A percentile compares a stretch with the other conserved stretches of the same genome.
phyloP scores from a whole-genome alignment of 1,140 invertebrate genomes.

The Formica selysi region DNA sequence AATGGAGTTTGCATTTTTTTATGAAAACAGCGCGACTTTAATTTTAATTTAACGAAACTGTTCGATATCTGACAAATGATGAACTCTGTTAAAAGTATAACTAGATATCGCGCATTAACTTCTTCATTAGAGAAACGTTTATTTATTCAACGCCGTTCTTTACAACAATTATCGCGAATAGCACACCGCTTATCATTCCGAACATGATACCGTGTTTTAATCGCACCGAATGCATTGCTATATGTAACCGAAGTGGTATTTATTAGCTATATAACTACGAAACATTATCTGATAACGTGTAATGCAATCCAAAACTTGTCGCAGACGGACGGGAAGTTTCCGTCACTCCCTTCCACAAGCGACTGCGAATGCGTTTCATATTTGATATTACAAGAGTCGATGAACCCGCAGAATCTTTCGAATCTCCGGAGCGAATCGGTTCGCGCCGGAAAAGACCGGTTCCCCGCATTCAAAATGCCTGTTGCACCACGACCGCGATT shows the following conservation, averaged over 20 bases:
- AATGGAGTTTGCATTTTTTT: neutral
- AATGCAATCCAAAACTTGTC: constrained; percentile 2
- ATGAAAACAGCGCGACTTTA: neutral
- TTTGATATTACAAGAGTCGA: constrained; percentile 15
- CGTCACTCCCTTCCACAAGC: neutral
- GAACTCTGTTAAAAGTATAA: constrained; percentile 3
- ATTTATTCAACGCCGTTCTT: neutral
- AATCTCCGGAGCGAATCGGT: neutral
- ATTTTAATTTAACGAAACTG: neutral
- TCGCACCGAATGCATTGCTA: neutral
- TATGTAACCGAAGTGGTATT: neutral
- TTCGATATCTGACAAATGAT: constrained; percentile 13
- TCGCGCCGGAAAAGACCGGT: neutral
- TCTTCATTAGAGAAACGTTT: neutral
- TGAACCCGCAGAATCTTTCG: neutral
- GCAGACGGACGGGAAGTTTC: neutral
- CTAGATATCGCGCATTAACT: constrained; percentile 15
- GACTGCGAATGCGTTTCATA: neutral
- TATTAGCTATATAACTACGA: neutral
- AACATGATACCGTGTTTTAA: constrained; percentile 27
- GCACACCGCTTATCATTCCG: constrained; percentile 10
- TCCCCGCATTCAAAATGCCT: neutral
- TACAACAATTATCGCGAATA: neutral
- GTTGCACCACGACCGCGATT: constrained; percentile 1
- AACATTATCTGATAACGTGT: constrained; percentile 13